A percentile compares a stretch with the other conserved stretches of the same genome.
Evolutionary conservation across 1,140 invertebrate genomes (phyloP).

Genomic region (Aphidius gifuensis): DNA sequence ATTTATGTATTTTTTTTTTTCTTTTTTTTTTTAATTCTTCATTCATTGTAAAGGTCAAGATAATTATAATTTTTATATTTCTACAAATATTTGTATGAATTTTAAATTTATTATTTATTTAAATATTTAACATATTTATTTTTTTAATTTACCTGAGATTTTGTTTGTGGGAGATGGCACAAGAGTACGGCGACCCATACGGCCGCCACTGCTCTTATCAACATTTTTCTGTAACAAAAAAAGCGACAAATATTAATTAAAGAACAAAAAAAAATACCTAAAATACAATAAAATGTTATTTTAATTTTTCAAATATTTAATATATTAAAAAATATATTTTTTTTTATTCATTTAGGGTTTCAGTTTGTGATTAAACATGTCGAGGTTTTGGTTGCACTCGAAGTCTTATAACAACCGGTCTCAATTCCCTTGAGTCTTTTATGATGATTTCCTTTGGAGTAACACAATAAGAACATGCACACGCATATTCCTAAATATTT

Average conservation of each 20-base stretch:
- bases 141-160: constrained; percentile 51
- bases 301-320: background rate
- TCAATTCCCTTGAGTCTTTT: constrained; percentile 1
- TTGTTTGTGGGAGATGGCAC: constrained; percentile 54
- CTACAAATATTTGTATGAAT: no score
- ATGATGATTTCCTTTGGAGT: no score
- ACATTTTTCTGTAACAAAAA: constrained; percentile 56
- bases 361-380: no score
- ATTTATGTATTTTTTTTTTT: background rate
- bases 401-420: constrained; percentile 25
- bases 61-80: background rate
- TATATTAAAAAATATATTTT: background rate
- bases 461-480: no score
- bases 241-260: constrained; percentile 17
- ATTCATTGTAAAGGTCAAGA: background rate
- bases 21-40: background rate
- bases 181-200: constrained; percentile 56
- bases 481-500: no score
- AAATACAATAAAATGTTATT: background rate
- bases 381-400: background rate
- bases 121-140: no score
- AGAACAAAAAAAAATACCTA: background rate
- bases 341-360: background rate
- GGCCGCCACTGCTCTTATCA: constrained; percentile 58
- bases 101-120: no score